Base-by-base conservation (phyloP, 2,113 vertebrate genomes). In the Brienomyrus brachyistius region DNA sequence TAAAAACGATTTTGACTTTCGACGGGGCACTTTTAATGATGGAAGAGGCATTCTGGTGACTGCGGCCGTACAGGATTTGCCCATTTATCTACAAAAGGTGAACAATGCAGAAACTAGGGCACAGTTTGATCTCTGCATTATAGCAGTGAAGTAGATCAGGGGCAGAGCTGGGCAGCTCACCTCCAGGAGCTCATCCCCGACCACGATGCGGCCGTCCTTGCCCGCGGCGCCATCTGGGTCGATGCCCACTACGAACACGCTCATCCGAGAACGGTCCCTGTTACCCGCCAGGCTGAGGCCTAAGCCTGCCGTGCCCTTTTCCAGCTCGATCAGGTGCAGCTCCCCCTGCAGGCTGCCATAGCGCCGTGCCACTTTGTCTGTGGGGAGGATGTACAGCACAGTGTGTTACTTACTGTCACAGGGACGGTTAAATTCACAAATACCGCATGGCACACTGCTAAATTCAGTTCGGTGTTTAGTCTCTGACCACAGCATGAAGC, bases 201-300 rank as follows among this genome's bases (percentile, higher is more conserved):
- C 96, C 45, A 97, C 94, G 70, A 99, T 95, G 23, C 97, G 96
- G 66, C 97, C 97, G 54, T 99, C 98, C 94, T 93, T 96, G n/a
- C 97, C 97, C 7, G 98, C 98, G 43, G 98, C 98, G 91, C 98
- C 98, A 48, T 92, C 96, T 93, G 98, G 97, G 91, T 99, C 98
- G 91, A 99, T 99, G 85, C 98, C 98, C 94, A 99, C 98, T 91
- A 99, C 94, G 90, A 99, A 99, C 89, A 98, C 98, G 89, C 98
- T 99, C 98, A 99, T 99, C 91, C 97, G 96, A 31, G 97, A 96
- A 91, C 98, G 96, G 94, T 99, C 98, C 94, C 97, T 96, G 95
- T 99, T 99, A 43, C 98, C 98, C 47, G 98, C 98, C 94, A 99
- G 97, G 94, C 98, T 99, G 90, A 99, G 97, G 88, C 98, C 98